Conservation (phyloP, 2,888 invertebrate species). For the Scaptomyza parva region DNA sequence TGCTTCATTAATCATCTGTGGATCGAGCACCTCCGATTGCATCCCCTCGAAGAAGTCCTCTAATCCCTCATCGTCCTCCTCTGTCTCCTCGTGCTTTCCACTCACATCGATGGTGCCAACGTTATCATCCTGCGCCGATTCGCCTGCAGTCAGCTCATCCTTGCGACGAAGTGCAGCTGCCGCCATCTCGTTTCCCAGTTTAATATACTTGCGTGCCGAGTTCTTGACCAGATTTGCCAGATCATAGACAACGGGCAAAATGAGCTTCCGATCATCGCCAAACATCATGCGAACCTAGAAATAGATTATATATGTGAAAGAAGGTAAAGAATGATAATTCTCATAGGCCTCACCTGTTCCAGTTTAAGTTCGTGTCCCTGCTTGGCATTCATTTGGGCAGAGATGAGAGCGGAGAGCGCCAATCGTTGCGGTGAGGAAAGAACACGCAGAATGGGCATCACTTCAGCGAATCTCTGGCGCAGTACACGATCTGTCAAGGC, state of each 20-base stretch:
- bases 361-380: conserved; percentile 86
- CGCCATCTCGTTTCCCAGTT: conserved; percentile 58
- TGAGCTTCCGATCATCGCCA: conserved; percentile 86
- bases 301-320: not conserved
- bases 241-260: conserved; percentile 88
- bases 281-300: conserved; percentile 87
- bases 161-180: conserved; percentile 54
- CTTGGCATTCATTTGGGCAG: conserved; percentile 87
- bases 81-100: conserved; percentile 3
- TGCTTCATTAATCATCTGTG: conserved; percentile 80
- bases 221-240: conserved; percentile 88
- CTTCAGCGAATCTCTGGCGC: conserved; percentile 87
- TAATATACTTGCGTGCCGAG: conserved; percentile 84
- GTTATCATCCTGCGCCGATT: conserved; percentile 49
- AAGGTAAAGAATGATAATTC: not conserved
- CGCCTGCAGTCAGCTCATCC: conserved; percentile 57
- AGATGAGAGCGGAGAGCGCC: conserved; percentile 88
- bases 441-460: conserved; percentile 88
- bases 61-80: conserved; percentile 32
- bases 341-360: conserved; percentile 85
- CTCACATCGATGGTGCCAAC: conserved; percentile 62
- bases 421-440: conserved; percentile 88
- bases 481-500: conserved; percentile 87
- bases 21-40: conserved; percentile 76
- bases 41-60: conserved; percentile 79